A percentile compares a stretch with the other conserved stretches of the same genome.
These are phyloP conservation scores for Chrosomus eos DNA, from an alignment of 2,797 vertebrate genomes.

Conservation along the genomic window DNA sequence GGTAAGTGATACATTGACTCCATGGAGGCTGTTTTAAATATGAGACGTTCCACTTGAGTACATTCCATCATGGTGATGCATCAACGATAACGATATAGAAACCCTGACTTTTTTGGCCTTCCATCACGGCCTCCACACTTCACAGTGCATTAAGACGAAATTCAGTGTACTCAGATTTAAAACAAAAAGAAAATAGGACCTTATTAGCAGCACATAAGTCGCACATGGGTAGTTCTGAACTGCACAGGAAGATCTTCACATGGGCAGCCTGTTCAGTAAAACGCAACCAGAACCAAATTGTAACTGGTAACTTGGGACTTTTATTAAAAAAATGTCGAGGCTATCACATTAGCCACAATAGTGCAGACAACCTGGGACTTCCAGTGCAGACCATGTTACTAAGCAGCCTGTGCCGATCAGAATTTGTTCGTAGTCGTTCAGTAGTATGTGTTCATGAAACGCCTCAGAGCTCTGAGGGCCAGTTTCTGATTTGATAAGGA, in stretches of 20 bases:
- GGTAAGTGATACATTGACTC: constrained; percentile 9
- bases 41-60: constrained; percentile 34
- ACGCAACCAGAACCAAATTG: not conserved
- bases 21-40: constrained; percentile 30
- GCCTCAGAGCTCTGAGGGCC: constrained; percentile 30
- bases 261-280: constrained; percentile 20
- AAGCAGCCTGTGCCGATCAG: constrained; percentile 53
- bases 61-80: constrained; percentile 63
- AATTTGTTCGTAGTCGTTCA: constrained; percentile 57
- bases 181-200: constrained; percentile 59
- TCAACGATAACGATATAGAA: constrained; percentile 64
- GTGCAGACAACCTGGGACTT: not conserved
- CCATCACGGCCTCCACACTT: constrained; percentile 74
- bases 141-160: constrained; percentile 86
- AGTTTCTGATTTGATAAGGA: constrained; percentile 51
- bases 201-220: constrained; percentile 71
- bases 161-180: constrained; percentile 83
- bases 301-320: not conserved
- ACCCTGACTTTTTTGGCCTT: constrained; percentile 72
- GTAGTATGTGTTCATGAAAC: constrained; percentile 58
- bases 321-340: not conserved
- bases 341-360: not conserved
- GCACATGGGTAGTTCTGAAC: constrained; percentile 63
- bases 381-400: not conserved
- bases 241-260: constrained; percentile 55